phyloP scores from a whole-genome alignment of 2,888 invertebrate species.

The Lithophane semibrunnea region DNA sequence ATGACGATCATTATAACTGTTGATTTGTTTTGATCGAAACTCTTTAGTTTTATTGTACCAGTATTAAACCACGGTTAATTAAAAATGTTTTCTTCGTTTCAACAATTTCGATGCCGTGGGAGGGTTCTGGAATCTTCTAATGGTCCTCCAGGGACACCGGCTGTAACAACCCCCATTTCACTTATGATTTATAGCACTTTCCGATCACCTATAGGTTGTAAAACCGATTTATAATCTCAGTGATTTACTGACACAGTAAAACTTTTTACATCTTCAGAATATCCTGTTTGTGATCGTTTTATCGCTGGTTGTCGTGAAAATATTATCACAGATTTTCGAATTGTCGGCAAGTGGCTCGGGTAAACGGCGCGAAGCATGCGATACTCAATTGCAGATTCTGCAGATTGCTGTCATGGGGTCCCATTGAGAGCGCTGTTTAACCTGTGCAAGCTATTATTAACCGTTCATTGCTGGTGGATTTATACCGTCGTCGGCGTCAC shows the following conservation, averaged over 20 bases:
- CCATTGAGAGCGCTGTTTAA: constrained; percentile 82
- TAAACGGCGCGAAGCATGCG: constrained; percentile 80
- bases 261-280: constrained; percentile 78
- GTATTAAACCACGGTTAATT: constrained; percentile 72
- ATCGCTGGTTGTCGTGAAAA: constrained; percentile 55
- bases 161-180: constrained; percentile 79
- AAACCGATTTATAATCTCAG: constrained; percentile 86
- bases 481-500: constrained; percentile 84
- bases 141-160: constrained; percentile 73
- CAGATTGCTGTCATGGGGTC: constrained; percentile 81
- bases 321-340: constrained; percentile 62
- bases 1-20: constrained; percentile 76
- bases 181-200: constrained; percentile 84
- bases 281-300: constrained; percentile 69
- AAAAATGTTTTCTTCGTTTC: constrained; percentile 60
- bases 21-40: constrained; percentile 79
- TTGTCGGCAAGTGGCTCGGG: constrained; percentile 61
- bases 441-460: constrained; percentile 86
- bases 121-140: constrained; percentile 72
- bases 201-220: constrained; percentile 83
- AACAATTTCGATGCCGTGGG: constrained; percentile 48
- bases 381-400: constrained; percentile 82
- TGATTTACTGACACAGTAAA: constrained; percentile 86
- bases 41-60: constrained; percentile 75
- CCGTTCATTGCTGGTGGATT: constrained; percentile 86